Evolutionary conservation across 2,888 invertebrate species (phyloP).

Genomic region (Salpingus planirostris): DNA sequence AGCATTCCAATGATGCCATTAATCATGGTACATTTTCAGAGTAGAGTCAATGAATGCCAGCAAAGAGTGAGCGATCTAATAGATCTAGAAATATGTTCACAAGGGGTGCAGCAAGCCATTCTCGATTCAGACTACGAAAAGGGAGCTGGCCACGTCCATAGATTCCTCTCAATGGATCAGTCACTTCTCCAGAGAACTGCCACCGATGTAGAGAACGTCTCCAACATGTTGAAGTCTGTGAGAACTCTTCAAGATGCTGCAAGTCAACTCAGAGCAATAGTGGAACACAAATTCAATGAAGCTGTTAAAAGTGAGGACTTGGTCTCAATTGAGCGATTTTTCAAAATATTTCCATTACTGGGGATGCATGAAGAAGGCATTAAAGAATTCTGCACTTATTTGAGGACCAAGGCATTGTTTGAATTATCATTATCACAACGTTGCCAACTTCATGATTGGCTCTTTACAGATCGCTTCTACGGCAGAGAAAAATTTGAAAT

Average conservation of each 20-base stretch:
- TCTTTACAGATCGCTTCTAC: constrained; percentile 50
- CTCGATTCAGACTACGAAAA: constrained; percentile 93
- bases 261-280: constrained; percentile 57
- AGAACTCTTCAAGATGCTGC: constrained; percentile 68
- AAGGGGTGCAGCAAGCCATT: constrained; percentile 93
- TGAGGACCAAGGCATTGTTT: constrained; percentile 79
- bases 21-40: constrained; percentile 44
- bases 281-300: constrained; percentile 79
- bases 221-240: constrained; percentile 63
- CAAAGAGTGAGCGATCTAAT: constrained; percentile 89
- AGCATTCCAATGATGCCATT: constrained; percentile 1
- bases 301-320: constrained; percentile 83
- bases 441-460: background rate
- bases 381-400: constrained; percentile 75
- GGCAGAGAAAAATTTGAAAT: constrained; percentile 61
- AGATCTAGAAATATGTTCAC: constrained; percentile 90
- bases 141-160: constrained; percentile 90
- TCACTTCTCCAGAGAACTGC: constrained; percentile 67
- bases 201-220: constrained; percentile 62
- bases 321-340: constrained; percentile 86
- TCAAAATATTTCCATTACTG: constrained; percentile 92
- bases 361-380: constrained; percentile 88
- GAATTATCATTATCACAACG: constrained; percentile 36
- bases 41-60: constrained; percentile 89
- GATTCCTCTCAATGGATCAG: constrained; percentile 90